These are phyloP conservation scores for Rhizomys pruinosus DNA, from an alignment of 2,113 vertebrate species.

Conservation along the genomic window DNA sequence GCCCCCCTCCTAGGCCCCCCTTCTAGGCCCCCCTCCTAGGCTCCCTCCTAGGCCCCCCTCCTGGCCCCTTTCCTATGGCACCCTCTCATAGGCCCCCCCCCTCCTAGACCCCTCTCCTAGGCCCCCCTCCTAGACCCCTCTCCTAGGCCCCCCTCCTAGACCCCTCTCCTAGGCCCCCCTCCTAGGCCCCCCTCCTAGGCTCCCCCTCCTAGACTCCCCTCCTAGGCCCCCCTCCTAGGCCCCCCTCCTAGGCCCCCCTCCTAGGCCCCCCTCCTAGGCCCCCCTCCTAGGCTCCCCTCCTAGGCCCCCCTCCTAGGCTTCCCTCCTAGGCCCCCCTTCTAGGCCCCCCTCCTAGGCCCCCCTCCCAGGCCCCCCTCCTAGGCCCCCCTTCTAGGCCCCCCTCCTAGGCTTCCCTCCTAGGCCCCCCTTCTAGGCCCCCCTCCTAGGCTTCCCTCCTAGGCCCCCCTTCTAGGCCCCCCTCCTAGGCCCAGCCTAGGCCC, in stretches of 20 bases:
- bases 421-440: fast-evolving
- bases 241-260: fast-evolving
- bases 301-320: fast-evolving
- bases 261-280: neutral
- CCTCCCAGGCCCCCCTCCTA: neutral
- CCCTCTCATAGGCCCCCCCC: no score
- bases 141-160: neutral
- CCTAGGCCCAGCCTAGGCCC: neutral
- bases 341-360: no score
- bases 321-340: fast-evolving
- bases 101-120: fast-evolving
- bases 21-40: neutral
- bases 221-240: neutral
- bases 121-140: no score
- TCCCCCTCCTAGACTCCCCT: fast-evolving
- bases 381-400: fast-evolving
- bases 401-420: neutral
- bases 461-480: neutral
- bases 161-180: fast-evolving
- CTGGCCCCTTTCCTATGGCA: fast-evolving
- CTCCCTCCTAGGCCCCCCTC: neutral
- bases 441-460: neutral
- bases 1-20: fast-evolving
- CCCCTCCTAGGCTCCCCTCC: neutral
- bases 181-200: neutral